Evolutionary conservation across 2,797 vertebrate species (phyloP).

Genomic region (Peromyscus aztecus): DNA sequence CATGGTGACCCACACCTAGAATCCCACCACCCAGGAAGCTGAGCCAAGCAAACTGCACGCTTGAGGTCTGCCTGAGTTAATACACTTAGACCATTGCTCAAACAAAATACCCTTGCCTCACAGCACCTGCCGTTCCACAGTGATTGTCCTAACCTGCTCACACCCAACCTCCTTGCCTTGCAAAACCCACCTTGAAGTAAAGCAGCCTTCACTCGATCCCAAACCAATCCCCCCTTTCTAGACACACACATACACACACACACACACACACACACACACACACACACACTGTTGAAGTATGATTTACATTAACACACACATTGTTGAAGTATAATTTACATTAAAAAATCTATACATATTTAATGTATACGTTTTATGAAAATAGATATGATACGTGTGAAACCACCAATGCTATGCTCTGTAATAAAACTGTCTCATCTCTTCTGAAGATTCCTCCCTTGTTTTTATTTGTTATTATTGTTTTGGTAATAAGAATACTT

Average conservation of each 20-base stretch:
- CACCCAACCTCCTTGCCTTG: neutral
- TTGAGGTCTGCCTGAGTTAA: neutral
- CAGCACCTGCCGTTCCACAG: neutral
- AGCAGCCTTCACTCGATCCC: neutral
- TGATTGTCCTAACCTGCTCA: neutral
- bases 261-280: neutral
- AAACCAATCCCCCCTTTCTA: neutral
- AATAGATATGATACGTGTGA: neutral
- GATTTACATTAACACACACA: neutral
- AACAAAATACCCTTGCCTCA: neutral
- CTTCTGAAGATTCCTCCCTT: neutral
- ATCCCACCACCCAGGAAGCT: neutral
- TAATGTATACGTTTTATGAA: neutral
- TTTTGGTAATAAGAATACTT: neutral
- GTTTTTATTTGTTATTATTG: neutral
- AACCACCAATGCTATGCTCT: neutral
- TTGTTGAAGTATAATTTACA: neutral
- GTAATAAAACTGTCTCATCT: neutral
- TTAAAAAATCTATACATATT: neutral
- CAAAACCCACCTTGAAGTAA: neutral
- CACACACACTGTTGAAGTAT: neutral
- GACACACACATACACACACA: no score
- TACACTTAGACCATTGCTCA: neutral
- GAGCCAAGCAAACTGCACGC: neutral
- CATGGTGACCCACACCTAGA: neutral